phyloP scores from a whole-genome alignment of 2,797 vertebrate genomes.

The Manis javanica region DNA sequence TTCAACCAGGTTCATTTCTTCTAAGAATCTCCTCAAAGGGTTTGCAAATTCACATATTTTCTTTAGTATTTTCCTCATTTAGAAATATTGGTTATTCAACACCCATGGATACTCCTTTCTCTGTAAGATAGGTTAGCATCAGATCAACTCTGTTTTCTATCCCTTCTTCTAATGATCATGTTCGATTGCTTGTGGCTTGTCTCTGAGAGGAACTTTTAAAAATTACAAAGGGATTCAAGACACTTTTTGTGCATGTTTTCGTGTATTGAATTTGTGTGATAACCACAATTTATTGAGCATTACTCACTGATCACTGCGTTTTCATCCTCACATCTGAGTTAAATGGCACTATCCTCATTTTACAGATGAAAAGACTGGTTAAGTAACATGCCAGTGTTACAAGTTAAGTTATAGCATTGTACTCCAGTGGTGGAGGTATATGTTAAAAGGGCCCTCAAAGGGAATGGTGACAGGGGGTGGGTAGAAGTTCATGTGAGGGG shows the following conservation, averaged over 20 bases:
- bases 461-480: not conserved
- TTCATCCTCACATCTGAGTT: not conserved
- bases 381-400: not conserved
- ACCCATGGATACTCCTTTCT: not conserved
- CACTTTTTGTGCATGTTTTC: not conserved
- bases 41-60: not conserved
- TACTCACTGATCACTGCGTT: not conserved
- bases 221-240: not conserved
- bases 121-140: not conserved
- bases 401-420: not conserved
- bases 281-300: not conserved
- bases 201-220: not conserved
- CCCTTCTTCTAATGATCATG: not conserved
- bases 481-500: not conserved
- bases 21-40: not conserved
- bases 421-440: not conserved
- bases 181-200: not conserved
- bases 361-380: not conserved
- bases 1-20: not conserved
- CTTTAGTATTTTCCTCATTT: not conserved
- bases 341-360: not conserved
- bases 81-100: not conserved
- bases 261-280: not conserved
- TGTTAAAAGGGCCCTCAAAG: too few species aligned
- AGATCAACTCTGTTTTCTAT: not conserved